phyloP scores from a whole-genome alignment of 2,888 invertebrate species.

The Ochlodes sylvanus region DNA sequence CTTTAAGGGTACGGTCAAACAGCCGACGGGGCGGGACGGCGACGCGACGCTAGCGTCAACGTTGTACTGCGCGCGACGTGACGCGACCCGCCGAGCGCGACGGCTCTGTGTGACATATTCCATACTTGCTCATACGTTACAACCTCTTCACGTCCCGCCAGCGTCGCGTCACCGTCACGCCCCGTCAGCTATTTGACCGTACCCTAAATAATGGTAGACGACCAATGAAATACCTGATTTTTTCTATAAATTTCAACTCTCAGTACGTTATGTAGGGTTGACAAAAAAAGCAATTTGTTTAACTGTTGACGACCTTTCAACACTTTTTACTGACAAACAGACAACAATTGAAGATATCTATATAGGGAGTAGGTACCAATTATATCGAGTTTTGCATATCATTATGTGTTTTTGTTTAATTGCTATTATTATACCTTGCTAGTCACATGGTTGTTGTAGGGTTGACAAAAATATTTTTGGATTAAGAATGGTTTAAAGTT shows the following conservation, averaged over 20 bases:
- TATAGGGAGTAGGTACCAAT: slow-evolving; percentile 31
- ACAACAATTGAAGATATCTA: slow-evolving; percentile 37
- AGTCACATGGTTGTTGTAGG: slow-evolving; percentile 18
- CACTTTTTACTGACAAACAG: slow-evolving; percentile 32
- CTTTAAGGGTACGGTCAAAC: too few relatives aligned
- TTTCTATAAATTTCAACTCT: slow-evolving; percentile 4
- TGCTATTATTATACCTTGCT: slow-evolving; percentile 24
- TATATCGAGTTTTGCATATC: slow-evolving; percentile 33
- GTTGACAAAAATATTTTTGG: slow-evolving; percentile 7
- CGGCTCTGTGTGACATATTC: too few relatives aligned
- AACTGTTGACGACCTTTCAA: slow-evolving; percentile 17
- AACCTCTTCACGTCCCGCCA: too few relatives aligned
- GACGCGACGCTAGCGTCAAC: too few relatives aligned
- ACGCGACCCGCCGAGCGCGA: too few relatives aligned
- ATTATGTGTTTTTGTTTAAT: slow-evolving; percentile 38
- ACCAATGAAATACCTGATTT: too few relatives aligned
- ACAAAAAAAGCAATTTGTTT: slow-evolving; percentile 26
- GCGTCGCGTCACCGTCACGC: too few relatives aligned
- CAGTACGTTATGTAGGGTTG: slow-evolving; percentile 16
- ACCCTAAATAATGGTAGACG: too few relatives aligned
- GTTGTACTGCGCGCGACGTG: too few relatives aligned
- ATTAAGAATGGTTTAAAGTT: background rate
- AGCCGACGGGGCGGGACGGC: too few relatives aligned
- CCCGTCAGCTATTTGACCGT: too few relatives aligned
- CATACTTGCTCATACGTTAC: too few relatives aligned